phyloP scores from a whole-genome alignment of 2,888 invertebrate genomes.

The Camptogramma bilineatum region DNA sequence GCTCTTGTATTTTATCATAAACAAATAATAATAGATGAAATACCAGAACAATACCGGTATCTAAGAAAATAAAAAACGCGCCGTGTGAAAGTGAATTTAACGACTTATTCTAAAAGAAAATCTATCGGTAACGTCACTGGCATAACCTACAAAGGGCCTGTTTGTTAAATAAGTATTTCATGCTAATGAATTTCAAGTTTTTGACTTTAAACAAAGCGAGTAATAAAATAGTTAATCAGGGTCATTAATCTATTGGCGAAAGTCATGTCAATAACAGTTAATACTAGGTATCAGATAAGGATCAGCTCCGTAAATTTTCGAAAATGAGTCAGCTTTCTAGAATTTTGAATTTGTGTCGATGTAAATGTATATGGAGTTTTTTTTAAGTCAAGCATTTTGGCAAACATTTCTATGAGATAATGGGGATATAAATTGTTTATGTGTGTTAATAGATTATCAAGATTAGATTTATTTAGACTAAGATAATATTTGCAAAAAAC shows the following conservation, averaged over 20 bases:
- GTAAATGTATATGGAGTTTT: not conserved
- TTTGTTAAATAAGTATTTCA: not conserved
- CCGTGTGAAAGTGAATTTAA: not conserved
- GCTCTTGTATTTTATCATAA: not conserved
- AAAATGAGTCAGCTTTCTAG: constrained; percentile 17
- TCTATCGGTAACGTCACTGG: not conserved
- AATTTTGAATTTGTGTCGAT: constrained; percentile 2
- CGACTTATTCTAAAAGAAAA: not conserved
- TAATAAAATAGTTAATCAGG: not conserved
- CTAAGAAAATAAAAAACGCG: not conserved
- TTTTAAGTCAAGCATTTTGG: not conserved
- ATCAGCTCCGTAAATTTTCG: constrained; percentile 12
- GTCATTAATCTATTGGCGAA: constrained; percentile 13
- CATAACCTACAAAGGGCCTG: not conserved
- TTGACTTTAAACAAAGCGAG: not conserved
- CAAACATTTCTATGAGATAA: not conserved
- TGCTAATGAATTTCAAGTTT: not conserved
- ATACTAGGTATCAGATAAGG: constrained; percentile 6
- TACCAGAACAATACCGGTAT: not conserved
- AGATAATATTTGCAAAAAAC: too few species aligned
- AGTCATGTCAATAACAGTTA: constrained; percentile 10
- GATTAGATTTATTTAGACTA: too few species aligned
- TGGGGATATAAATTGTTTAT: too few species aligned
- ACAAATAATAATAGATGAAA: not conserved
- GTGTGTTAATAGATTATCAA: too few species aligned